Conservation (phyloP, 1,140 invertebrate genomes). For the Thaumetopoea pityocampa region DNA sequence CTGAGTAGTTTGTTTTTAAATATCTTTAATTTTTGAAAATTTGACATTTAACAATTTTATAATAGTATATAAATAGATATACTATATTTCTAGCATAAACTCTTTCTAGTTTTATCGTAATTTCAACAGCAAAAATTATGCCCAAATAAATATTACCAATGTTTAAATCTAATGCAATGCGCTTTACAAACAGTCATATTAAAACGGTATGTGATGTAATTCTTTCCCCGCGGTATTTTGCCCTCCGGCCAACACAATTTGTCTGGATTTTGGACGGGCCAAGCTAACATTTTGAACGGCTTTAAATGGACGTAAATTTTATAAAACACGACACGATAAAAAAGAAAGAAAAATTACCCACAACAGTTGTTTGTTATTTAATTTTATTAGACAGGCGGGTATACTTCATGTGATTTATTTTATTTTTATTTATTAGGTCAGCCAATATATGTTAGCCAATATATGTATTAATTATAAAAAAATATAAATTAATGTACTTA, state of each 20-base stretch:
- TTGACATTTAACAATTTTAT: too few species aligned
- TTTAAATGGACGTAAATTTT: conserved; percentile 75
- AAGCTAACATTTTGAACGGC: conserved; percentile 77
- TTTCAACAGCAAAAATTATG: too few species aligned
- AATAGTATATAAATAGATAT: too few species aligned
- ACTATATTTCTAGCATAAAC: too few species aligned
- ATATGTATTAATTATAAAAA: too few species aligned
- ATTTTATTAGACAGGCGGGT: conserved; percentile 5
- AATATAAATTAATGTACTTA: too few species aligned
- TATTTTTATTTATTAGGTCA: not conserved
- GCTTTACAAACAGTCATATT: conserved; percentile 35
- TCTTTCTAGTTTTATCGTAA: too few species aligned
- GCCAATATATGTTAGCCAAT: too few species aligned
- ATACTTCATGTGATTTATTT: not conserved
- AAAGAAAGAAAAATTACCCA: conserved; percentile 52
- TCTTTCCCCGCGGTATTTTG: conserved; percentile 46
- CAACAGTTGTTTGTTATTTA: conserved; percentile 40
- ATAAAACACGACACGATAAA: conserved; percentile 74
- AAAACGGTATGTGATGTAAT: conserved; percentile 47
- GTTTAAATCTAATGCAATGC: conserved; percentile 20
- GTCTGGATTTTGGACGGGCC: conserved; percentile 75
- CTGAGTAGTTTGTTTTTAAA: too few species aligned
- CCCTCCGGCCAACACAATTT: conserved; percentile 59
- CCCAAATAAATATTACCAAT: conserved; percentile 10
- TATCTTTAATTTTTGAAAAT: too few species aligned